Percentiles rank a stretch among this genome's conserved stretches.
These are phyloP conservation scores for Keiferia lycopersicella DNA, from an alignment of 2,888 invertebrate genomes.

Conservation along the genomic window DNA sequence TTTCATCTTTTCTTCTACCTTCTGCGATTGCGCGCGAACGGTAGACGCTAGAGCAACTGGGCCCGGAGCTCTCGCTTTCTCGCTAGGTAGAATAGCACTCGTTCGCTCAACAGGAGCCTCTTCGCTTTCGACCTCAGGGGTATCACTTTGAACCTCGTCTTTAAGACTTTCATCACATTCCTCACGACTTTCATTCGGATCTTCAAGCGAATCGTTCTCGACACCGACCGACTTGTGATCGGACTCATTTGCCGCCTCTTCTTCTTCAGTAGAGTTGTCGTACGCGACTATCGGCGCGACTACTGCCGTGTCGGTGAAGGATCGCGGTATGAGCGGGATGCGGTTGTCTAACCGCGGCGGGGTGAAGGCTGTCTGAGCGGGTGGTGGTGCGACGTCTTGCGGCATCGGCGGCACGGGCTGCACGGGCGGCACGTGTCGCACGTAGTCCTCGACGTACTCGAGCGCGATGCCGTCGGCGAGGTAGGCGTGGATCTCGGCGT, in stretches of 20 bases:
- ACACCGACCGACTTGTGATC: not conserved
- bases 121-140: not conserved
- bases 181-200: not conserved
- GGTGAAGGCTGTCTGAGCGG: constrained; percentile 22
- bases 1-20: not conserved
- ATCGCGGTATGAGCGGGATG: constrained; percentile 4
- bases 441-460: constrained; percentile 66
- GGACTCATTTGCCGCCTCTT: not conserved
- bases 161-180: not conserved
- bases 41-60: not conserved
- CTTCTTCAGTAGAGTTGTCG: not conserved
- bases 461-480: constrained; percentile 69
- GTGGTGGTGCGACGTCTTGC: no score
- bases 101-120: not conserved
- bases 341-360: constrained; percentile 18
- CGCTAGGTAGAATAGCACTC: not conserved
- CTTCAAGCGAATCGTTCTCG: not conserved
- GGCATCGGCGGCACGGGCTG: no score
- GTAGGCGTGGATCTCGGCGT: constrained; percentile 62
- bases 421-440: constrained; percentile 59
- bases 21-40: not conserved
- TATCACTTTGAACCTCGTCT: no score
- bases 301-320: not conserved
- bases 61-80: constrained; percentile 12
- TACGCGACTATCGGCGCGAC: not conserved